Percentiles rank a stretch among this genome's conserved stretches.
Evolutionary conservation across 2,113 vertebrate genomes (phyloP).

Genomic region (Xenopus laevis): DNA sequence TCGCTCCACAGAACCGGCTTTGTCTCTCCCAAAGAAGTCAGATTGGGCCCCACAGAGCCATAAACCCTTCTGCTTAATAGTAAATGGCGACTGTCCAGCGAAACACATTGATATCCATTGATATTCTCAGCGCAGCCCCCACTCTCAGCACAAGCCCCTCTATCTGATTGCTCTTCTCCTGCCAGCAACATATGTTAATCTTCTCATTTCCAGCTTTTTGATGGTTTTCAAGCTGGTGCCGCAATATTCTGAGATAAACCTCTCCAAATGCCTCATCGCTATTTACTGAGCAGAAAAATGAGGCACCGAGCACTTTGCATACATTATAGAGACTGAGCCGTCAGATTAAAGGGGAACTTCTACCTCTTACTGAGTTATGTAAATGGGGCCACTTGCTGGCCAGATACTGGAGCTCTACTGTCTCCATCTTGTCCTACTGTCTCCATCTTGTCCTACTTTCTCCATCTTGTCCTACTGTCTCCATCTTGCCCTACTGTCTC

Average conservation of each 20-base stretch:
- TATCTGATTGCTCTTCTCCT: slow-evolving; percentile 23
- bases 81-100: too few relatives aligned
- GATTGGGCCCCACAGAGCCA: not conserved
- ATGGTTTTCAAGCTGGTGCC: slow-evolving; percentile 1
- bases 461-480: too few relatives aligned
- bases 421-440: too few relatives aligned
- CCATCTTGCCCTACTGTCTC: too few relatives aligned
- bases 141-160: slow-evolving; percentile 1
- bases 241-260: slow-evolving; percentile 14
- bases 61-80: not conserved
- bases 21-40: not conserved
- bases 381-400: too few relatives aligned
- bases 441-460: too few relatives aligned
- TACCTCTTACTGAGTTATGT: too few relatives aligned
- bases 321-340: not conserved
- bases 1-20: not conserved
- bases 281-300: slow-evolving; percentile 26
- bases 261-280: not conserved
- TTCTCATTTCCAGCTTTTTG: slow-evolving; percentile 15
- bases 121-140: slow-evolving; percentile 18
- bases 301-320: slow-evolving; percentile 1
- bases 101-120: not conserved
- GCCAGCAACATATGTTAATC: slow-evolving; percentile 28
- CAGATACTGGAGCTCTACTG: too few relatives aligned
- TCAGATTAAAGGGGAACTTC: too few relatives aligned